A percentile compares a stretch with the other conserved stretches of the same genome.
phyloP scores from a whole-genome alignment of 2,113 vertebrate genomes.

The Penelope pileata region DNA sequence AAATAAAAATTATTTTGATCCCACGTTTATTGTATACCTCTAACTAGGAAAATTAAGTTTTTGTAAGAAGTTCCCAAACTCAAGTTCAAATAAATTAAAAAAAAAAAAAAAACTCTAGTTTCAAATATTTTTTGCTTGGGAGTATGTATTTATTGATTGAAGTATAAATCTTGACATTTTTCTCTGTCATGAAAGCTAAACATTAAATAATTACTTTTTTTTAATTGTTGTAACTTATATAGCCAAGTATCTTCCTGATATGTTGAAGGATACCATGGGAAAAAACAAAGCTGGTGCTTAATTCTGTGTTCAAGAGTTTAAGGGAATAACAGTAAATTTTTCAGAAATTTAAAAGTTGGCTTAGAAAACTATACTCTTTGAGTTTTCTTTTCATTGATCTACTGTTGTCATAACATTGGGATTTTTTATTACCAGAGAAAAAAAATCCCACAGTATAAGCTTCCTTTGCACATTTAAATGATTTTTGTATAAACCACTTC shows the following conservation, averaged over 20 bases:
- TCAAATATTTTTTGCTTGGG: background rate
- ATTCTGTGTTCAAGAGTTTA: background rate
- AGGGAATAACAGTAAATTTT: background rate
- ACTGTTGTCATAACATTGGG: background rate
- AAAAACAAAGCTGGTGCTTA: slow-evolving; percentile 10
- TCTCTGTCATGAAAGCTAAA: background rate
- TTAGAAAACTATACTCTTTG: background rate
- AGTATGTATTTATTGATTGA: background rate
- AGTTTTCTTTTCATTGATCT: background rate
- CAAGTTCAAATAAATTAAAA: background rate
- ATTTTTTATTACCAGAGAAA: background rate
- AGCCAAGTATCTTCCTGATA: background rate
- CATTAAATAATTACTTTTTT: background rate
- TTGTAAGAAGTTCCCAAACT: background rate
- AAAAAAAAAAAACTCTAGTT: background rate
- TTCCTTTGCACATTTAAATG: background rate
- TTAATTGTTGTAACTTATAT: background rate
- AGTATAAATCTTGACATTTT: background rate
- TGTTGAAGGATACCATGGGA: background rate
- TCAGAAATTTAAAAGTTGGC: background rate
- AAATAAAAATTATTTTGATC: background rate
- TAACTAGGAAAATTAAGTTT: background rate
- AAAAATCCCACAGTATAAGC: background rate
- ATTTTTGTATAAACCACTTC: background rate
- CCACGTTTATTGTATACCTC: background rate